Evolutionary conservation across 2,113 vertebrate species (phyloP), one percentile per base, ranked within the genome.

Genomic region (Coptodon bakossiorum): DNA sequence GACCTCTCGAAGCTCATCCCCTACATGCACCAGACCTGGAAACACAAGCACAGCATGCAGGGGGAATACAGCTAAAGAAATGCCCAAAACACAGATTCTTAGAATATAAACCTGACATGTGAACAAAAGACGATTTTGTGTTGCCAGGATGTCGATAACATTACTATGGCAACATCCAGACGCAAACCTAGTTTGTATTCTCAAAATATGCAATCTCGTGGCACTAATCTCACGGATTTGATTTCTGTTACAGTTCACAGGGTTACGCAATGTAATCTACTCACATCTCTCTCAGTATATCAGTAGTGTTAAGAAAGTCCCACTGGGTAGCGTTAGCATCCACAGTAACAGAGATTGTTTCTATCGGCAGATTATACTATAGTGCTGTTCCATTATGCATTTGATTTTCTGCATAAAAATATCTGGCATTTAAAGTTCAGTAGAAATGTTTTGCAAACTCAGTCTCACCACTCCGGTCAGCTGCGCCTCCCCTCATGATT

Each of bases 401-500:
- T 52, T 16, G 5, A 63, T 56, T 88, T 59, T 16, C 27, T 17
- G 34, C 24, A n/a, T n/a, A 50, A 31, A 50, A 17, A 40, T 9
- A 48, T 43, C 11, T 54, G 19, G 36, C 16, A 19, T 61, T 36
- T 80, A 8, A 76, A 29, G 17, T 6, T 8, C 29, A 78, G 43
- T 27, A 78, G 43, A 48, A 78, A 31, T 50, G 43, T 12, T 78
- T 12, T 52, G 73, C 16, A 31, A 52, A 78, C 45, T 34, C 73
- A 12, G 3, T 78, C 96, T 96, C 91, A 97, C 97, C 98, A 6
- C 98, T 99, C 87, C 98, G 97, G 93, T 99, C 98, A 1, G 98
- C 98, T 2, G 98, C 98, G 0, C 98, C 98, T 7, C 98, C 98
- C 89, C 97, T 97, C 98, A 99, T 98, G 95, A 99, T 98, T 89